phyloP scores from a whole-genome alignment of 2,797 vertebrate genomes.

The Sebastes ruberrimus region DNA sequence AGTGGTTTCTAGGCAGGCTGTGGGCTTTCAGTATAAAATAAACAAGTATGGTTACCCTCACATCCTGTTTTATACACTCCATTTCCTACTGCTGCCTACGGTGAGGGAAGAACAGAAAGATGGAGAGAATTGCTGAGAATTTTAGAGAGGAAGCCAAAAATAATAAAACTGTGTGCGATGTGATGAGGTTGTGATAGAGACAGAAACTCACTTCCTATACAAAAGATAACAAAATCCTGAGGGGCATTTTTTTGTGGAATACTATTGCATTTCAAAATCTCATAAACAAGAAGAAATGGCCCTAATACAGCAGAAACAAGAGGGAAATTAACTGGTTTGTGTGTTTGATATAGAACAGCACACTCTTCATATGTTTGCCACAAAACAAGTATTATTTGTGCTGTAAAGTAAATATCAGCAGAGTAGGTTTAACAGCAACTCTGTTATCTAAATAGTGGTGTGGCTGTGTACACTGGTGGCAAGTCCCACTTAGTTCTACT shows the following conservation, averaged over 20 bases:
- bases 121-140: neutral
- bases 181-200: constrained; percentile 22
- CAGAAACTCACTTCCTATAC: constrained; percentile 31
- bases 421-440: neutral
- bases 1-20: constrained; percentile 29
- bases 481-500: neutral
- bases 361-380: neutral
- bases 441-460: neutral
- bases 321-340: neutral
- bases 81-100: constrained; percentile 54
- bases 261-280: neutral
- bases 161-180: neutral
- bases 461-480: neutral
- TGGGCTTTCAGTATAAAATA: constrained; percentile 34
- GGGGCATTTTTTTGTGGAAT: constrained; percentile 10
- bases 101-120: constrained; percentile 28
- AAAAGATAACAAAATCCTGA: constrained; percentile 23
- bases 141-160: constrained; percentile 36
- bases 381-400: neutral
- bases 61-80: constrained; percentile 63
- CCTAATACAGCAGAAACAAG: constrained; percentile 7
- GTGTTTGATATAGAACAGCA: constrained; percentile 3
- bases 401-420: neutral
- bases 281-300: constrained; percentile 7
- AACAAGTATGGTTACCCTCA: constrained; percentile 61